These are phyloP conservation scores for Idaea biselata DNA, from an alignment of 2,888 invertebrate species.

Conservation along the genomic window DNA sequence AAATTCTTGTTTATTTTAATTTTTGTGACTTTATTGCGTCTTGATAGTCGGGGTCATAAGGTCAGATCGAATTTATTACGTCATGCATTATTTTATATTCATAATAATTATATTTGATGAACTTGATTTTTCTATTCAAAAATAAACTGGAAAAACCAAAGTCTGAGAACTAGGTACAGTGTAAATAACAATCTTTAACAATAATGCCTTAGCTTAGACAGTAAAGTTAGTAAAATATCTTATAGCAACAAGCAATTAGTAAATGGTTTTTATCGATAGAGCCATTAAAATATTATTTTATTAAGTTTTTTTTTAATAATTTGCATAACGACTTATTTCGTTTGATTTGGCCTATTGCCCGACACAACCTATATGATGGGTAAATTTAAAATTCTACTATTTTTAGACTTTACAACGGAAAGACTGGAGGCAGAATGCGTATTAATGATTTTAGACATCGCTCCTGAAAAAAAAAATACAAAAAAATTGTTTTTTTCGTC, in stretches of 20 bases:
- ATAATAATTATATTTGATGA: conserved; percentile 28
- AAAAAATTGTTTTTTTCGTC: too few species aligned
- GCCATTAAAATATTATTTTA: conserved; percentile 1
- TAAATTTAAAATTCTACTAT: not conserved
- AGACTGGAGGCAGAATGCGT: not conserved
- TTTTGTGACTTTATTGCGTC: conserved; percentile 36
- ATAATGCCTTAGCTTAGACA: not conserved
- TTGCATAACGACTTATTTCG: not conserved
- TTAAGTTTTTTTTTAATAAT: not conserved
- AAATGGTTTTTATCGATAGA: not conserved
- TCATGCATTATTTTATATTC: conserved; percentile 45
- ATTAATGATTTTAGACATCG: not conserved
- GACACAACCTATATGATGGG: not conserved
- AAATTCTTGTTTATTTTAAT: conserved; percentile 17
- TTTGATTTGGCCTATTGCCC: not conserved
- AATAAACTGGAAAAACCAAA: conserved; percentile 33
- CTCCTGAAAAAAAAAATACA: too few species aligned
- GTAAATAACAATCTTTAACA: not conserved
- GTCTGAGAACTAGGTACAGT: not conserved
- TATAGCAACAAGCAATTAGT: not conserved
- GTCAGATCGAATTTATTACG: conserved; percentile 42
- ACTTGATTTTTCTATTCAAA: conserved; percentile 21
- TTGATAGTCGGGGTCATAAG: conserved; percentile 47
- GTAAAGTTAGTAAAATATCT: not conserved
- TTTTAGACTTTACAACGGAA: not conserved